phyloP scores from a whole-genome alignment of 2,113 vertebrate genomes.

The Melospiza georgiana region DNA sequence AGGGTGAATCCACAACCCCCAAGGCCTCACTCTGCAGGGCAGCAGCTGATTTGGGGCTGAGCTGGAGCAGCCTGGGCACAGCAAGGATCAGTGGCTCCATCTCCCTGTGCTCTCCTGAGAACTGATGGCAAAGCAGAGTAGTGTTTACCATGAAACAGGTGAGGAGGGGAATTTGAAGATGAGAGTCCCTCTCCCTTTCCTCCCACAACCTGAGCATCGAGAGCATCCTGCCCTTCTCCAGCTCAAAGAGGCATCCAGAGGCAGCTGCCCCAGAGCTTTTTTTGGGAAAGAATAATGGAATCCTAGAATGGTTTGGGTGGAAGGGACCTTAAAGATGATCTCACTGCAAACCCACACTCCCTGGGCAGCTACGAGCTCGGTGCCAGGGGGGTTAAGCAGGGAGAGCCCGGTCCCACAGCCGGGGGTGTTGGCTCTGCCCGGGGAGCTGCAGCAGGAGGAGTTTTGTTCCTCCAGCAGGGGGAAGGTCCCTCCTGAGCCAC shows the following conservation, averaged over 20 bases:
- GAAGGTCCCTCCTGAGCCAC: not conserved
- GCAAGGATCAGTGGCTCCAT: not conserved
- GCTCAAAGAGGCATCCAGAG: accelerated
- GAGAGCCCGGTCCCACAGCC: not conserved
- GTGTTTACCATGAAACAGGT: accelerated
- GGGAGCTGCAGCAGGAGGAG: not conserved
- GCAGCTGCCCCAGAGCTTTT: not conserved
- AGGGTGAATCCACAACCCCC: not conserved
- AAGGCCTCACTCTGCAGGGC: not conserved
- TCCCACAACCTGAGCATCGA: not conserved
- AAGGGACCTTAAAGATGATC: not conserved
- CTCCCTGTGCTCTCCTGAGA: not conserved
- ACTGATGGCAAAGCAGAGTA: not conserved
- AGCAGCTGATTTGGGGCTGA: accelerated
- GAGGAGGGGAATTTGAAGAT: not conserved
- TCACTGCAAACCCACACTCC: not conserved
- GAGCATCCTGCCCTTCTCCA: not conserved
- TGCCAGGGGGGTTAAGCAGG: accelerated
- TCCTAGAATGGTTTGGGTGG: not conserved
- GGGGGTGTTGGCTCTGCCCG: not conserved
- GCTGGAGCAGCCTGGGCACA: not conserved
- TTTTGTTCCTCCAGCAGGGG: not conserved
- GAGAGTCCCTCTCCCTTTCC: not conserved
- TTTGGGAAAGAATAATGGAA: not conserved
- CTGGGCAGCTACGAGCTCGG: not conserved